A percentile compares a stretch with the other conserved stretches of the same genome.
These are phyloP conservation scores for Dolichopus griseipennis DNA, from an alignment of 2,888 invertebrate species.

Conservation along the genomic window DNA sequence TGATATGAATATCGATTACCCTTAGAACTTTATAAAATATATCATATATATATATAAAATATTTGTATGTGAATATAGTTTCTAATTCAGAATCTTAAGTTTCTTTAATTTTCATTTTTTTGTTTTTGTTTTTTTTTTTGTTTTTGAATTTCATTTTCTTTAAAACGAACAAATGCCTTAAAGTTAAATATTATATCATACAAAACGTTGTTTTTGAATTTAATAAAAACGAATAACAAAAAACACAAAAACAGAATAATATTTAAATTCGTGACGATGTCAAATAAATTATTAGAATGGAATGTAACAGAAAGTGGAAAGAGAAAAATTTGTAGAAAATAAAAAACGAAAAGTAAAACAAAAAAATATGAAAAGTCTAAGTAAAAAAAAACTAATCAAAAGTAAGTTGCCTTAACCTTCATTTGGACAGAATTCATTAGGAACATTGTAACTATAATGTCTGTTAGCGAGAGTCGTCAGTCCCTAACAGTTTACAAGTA, in stretches of 20 bases:
- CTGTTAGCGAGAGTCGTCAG: no score
- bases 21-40: not conserved
- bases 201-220: not conserved
- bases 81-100: not conserved
- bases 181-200: not conserved
- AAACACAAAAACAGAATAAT: not conserved
- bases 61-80: no score
- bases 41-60: not conserved
- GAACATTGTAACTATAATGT: no score
- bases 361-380: no score
- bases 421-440: no score
- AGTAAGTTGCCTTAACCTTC: no score
- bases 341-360: not conserved
- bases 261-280: constrained; percentile 12
- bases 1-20: constrained; percentile 10
- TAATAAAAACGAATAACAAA: not conserved
- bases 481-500: no score
- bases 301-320: constrained; percentile 3
- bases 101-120: not conserved
- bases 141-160: not conserved
- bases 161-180: not conserved
- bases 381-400: no score
- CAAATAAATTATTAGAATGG: constrained; percentile 12
- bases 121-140: not conserved
- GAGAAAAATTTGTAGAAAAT: not conserved